Evolutionary conservation across 2,113 vertebrate genomes (phyloP).

Genomic region (Syrrhaptes paradoxus): DNA sequence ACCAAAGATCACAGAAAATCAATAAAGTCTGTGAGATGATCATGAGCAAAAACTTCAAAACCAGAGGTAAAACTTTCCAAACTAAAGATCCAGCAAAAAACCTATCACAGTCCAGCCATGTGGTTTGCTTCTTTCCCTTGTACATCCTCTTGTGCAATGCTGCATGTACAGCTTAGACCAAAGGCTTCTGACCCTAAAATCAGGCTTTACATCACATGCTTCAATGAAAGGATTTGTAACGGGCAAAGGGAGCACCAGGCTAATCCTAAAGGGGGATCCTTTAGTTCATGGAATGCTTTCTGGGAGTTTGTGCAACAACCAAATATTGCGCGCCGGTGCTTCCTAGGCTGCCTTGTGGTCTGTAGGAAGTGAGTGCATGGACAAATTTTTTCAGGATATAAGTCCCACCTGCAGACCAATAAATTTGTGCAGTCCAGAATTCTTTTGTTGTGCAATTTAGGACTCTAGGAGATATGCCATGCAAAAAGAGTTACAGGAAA

Average conservation of each 20-base stretch:
- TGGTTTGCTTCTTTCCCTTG: background rate
- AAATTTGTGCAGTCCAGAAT: background rate
- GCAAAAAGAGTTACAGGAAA: background rate
- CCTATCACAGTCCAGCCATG: background rate
- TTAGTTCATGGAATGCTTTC: background rate
- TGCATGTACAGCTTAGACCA: background rate
- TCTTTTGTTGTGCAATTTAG: background rate
- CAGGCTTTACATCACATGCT: background rate
- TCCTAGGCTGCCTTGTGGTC: background rate
- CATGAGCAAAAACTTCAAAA: background rate
- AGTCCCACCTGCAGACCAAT: background rate
- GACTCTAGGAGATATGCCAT: background rate
- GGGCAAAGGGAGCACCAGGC: background rate
- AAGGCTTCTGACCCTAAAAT: slow-evolving; percentile 9
- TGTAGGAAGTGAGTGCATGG: background rate
- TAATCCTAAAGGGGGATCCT: background rate
- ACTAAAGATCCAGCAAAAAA: background rate
- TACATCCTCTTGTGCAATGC: background rate
- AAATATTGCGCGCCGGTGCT: background rate
- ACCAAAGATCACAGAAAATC: slow-evolving; percentile 20
- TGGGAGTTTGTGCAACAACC: background rate
- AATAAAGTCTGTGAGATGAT: background rate
- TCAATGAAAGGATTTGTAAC: background rate
- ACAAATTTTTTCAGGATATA: background rate
- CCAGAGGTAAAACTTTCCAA: background rate